Conservation (phyloP, 2,113 vertebrate genomes). For the Ellobius talpinus region DNA sequence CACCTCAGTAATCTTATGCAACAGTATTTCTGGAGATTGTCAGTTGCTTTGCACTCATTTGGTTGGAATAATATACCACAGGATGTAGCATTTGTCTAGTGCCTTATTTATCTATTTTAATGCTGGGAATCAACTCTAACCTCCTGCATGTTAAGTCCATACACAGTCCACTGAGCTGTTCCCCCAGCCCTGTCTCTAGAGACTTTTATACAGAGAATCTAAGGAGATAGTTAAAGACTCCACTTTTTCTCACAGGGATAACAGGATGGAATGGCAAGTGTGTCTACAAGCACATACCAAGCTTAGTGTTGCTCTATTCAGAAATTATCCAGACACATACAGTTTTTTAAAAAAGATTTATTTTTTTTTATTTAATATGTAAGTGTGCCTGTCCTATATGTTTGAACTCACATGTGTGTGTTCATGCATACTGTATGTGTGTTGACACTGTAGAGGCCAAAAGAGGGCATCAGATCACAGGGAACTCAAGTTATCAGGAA, state of each 20-base stretch:
- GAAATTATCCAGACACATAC: background rate
- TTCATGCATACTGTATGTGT: background rate
- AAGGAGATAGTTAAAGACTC: background rate
- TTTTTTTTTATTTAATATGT: background rate
- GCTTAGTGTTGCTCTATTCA: background rate
- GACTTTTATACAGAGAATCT: background rate
- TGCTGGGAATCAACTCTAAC: background rate
- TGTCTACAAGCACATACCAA: background rate
- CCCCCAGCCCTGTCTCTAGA: background rate
- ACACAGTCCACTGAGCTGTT: background rate
- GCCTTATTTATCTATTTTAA: background rate
- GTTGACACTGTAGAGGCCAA: background rate
- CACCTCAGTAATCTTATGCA: conserved; percentile 33
- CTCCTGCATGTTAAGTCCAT: background rate
- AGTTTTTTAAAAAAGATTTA: background rate
- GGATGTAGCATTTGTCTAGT: conserved; percentile 24
- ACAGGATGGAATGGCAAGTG: background rate
- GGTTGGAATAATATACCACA: background rate
- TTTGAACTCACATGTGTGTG: background rate
- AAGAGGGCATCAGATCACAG: background rate
- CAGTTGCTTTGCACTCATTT: conserved; percentile 61
- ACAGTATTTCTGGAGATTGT: conserved; percentile 6
- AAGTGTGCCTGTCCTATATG: background rate
- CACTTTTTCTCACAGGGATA: background rate
- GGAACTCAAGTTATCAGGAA: background rate